Conservation (phyloP, 2,113 vertebrate genomes). For the Scomber japonicus region DNA sequence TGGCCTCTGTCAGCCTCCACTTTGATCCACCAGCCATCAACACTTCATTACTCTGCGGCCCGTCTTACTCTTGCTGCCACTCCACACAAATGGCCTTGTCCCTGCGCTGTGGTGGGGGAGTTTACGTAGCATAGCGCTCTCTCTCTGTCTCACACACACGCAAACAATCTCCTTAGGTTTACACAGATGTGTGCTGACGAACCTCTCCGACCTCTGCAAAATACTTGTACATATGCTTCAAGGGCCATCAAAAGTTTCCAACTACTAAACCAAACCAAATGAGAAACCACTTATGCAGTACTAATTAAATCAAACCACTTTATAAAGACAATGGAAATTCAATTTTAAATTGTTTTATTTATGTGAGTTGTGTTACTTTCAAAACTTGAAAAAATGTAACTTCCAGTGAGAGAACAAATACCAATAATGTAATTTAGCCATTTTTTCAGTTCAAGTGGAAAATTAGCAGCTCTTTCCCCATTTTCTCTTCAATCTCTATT, state of each 20-base stretch:
- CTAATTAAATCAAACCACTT: constrained; percentile 21
- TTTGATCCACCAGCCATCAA: constrained; percentile 80
- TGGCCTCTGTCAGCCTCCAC: constrained; percentile 73
- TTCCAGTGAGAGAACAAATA: too few species aligned
- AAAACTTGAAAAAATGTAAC: too few species aligned
- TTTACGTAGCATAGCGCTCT: constrained; percentile 24
- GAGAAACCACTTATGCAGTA: constrained; percentile 11
- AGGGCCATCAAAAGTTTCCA: constrained; percentile 43
- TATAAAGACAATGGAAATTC: neutral
- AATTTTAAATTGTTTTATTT: neutral
- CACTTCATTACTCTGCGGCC: constrained; percentile 81
- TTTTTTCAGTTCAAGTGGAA: too few species aligned
- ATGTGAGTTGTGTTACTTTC: too few species aligned
- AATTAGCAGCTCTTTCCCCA: neutral
- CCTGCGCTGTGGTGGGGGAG: constrained; percentile 50
- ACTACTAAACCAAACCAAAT: constrained; percentile 40
- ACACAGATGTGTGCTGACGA: constrained; percentile 69
- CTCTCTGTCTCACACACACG: constrained; percentile 13
- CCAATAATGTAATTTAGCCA: too few species aligned
- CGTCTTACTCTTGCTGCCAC: constrained; percentile 70
- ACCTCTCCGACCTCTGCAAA: constrained; percentile 46
- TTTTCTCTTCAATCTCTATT: constrained; percentile 3
- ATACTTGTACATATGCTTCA: constrained; percentile 37
- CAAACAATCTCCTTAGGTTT: constrained; percentile 53
- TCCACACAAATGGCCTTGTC: constrained; percentile 74